Base-by-base conservation (phyloP, 2,113 vertebrate species). In the Cyanistes caeruleus region DNA sequence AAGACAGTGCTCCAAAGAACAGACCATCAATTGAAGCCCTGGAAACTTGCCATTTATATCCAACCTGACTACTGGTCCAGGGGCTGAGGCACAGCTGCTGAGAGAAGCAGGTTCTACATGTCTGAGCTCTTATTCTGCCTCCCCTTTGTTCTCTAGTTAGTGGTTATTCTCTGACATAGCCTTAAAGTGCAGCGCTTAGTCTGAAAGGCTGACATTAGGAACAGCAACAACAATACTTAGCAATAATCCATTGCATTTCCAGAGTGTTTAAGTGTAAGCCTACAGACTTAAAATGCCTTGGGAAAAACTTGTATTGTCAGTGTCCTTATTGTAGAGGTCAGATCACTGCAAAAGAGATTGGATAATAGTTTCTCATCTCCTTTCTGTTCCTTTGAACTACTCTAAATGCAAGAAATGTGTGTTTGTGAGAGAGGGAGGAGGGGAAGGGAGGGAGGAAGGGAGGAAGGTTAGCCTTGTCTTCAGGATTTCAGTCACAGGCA, bases 1-100 rank as follows among this genome's bases (percentile, higher is more conserved):
- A 94, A 95, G 65, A 65, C 48, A 49, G 74, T 25, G n/a, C 72
- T 96, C 73, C 9, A 13, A 94, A 96, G 92, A 97, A 67, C 91
- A 87, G 73, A 74, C 87, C 88, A 53, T 91, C 94, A 72, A 0
- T 13, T 84, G 95, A 79, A 96, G 87, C 77, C 39, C 74, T 89
- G 91, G 86, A 90, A 84, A 33, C 59, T 59, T 90, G 95, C 90
- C 90, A 83, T 90, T 51, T 1, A 5, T 31, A 56, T 84, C 79
- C 51, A 18, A 23, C 78, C 51, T n/a, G 53, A 62, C 55, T 79
- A 9, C 69, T 64, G 81, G 77, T 49, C 87, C 44, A 63, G 51
- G 35, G 41, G 65, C 86, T 67, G 82, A 87, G 65, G 81, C 39
- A n/a, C 17, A 33, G 43, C 13, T 90, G 58, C 82, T 76, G 63